These are phyloP conservation scores for Hystrix brachyura DNA, from an alignment of 2,113 vertebrate genomes.

Conservation along the genomic window DNA sequence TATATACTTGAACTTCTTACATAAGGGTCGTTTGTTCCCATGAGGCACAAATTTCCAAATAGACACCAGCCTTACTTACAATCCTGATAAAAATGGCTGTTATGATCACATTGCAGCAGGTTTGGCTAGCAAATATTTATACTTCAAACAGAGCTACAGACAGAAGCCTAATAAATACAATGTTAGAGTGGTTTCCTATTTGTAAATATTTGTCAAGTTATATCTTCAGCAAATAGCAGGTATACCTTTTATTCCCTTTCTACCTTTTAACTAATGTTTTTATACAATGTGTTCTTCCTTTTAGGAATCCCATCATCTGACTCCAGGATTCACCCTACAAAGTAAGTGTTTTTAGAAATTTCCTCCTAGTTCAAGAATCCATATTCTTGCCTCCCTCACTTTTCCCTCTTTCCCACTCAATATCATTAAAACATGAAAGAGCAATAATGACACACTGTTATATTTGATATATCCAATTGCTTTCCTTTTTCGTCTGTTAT, in stretches of 20 bases:
- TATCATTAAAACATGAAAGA: slow-evolving; percentile 75
- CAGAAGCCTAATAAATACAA: slow-evolving; percentile 38
- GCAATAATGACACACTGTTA: slow-evolving; percentile 22
- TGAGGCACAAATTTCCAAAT: slow-evolving; percentile 15
- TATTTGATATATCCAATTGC: slow-evolving; percentile 67
- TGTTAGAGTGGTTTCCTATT: slow-evolving; percentile 28
- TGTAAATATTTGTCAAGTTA: neutral
- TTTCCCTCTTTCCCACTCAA: slow-evolving; percentile 56
- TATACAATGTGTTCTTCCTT: slow-evolving; percentile 87
- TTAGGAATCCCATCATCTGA: slow-evolving; percentile 95
- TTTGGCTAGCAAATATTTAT: slow-evolving; percentile 30
- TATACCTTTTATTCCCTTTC: slow-evolving; percentile 47
- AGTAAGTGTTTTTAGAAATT: slow-evolving; percentile 91
- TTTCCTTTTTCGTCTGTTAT: slow-evolving; percentile 77
- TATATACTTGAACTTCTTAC: slow-evolving; percentile 54
- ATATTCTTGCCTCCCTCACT: neutral
- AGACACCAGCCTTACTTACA: slow-evolving; percentile 16
- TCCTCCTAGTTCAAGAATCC: slow-evolving; percentile 75
- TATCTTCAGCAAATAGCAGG: slow-evolving; percentile 2
- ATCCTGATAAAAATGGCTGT: slow-evolving; percentile 33
- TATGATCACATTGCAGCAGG: slow-evolving; percentile 9
- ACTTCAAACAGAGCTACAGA: slow-evolving; percentile 10
- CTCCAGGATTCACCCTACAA: slow-evolving; percentile 95
- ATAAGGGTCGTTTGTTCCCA: slow-evolving; percentile 53
- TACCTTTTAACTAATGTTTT: slow-evolving; percentile 83